Evolutionary conservation across 2,888 invertebrate species (phyloP), one percentile per base, ranked within the genome.

Genomic region (Harpalus rufipes): DNA sequence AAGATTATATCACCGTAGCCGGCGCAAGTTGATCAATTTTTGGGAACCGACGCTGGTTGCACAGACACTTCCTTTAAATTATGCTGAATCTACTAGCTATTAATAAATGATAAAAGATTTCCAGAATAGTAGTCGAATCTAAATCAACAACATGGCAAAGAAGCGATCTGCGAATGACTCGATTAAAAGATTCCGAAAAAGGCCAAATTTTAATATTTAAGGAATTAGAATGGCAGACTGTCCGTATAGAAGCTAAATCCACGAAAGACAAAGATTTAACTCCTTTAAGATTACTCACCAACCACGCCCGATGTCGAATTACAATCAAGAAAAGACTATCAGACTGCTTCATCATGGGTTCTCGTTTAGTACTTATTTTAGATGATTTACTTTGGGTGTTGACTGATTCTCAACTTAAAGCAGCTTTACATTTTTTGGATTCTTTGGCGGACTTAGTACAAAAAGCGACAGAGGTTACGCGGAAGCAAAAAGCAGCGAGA

Each of bases 381-480:
- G 99, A 99, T 91, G 98, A 99, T 89, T 93, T 99, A 74, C 93
- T 99, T 41, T 99, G 99, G 99, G 98, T 99, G 61, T 92, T 99
- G 86, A 99, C 99, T 0, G 98, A 98, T 91, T 97, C 98, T 0
- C 99, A 99, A 91, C 92, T 99, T 59, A 96, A 98, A 88, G 98
- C 99, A 12, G 98, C 98, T 78, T 92, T 98, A 39, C 96, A 97
- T 88, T 97, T 98, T 91, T 94, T 97, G 63, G 96, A 96, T 88
- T 97, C 98, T 1, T 92, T 98, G 61, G 94, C 96, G 68, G 95
- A 95, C 39, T 93, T 98, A 0, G 96, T 98, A 63, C 95, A 96
- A 87, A 93, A 94, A 88, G 96, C 97, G 78, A 96, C 96, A 1
- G 94, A 95, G 89, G 93, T 96, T 82, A 96, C 96, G 8, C 93